Conservation (phyloP, 2,888 invertebrate genomes). For the Doris montereyensis region DNA sequence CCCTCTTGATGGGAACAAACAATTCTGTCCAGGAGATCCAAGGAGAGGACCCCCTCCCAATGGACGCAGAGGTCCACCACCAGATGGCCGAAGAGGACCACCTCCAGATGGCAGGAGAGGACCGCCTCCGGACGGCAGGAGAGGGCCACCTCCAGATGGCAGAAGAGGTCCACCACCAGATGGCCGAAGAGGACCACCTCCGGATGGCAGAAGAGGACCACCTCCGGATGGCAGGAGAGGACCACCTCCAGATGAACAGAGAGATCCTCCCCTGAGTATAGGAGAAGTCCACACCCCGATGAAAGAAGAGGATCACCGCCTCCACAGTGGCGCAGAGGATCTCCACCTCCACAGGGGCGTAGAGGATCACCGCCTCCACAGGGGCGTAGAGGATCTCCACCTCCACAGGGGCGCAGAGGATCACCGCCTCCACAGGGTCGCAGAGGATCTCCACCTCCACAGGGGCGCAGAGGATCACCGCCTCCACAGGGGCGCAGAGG, state of each 20-base stretch:
- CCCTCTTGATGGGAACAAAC: slow-evolving; percentile 21
- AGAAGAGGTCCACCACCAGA: slow-evolving; percentile 44
- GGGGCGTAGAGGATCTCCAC: slow-evolving; percentile 39
- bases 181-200: slow-evolving; percentile 40
- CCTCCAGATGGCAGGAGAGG: slow-evolving; percentile 46
- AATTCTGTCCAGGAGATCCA: slow-evolving; percentile 5
- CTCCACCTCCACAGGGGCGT: slow-evolving; percentile 39
- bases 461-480: too few relatives aligned
- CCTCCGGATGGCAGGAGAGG: slow-evolving; percentile 42
- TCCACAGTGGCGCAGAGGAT: slow-evolving; percentile 41
- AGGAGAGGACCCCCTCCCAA: slow-evolving; percentile 41
- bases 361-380: slow-evolving; percentile 44
- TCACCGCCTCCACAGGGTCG: slow-evolving; percentile 25
- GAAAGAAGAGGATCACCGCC: slow-evolving; percentile 43
- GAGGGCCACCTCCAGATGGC: slow-evolving; percentile 46
- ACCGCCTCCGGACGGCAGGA: slow-evolving; percentile 37
- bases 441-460: slow-evolving; percentile 35
- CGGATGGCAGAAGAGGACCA: slow-evolving; percentile 40
- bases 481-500: too few relatives aligned
- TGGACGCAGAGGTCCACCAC: slow-evolving; percentile 43
- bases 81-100: slow-evolving; percentile 40
- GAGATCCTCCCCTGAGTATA: slow-evolving; percentile 39
- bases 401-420: slow-evolving; percentile 30
- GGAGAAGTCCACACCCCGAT: slow-evolving; percentile 18
- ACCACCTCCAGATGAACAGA: slow-evolving; percentile 41